phyloP scores from a whole-genome alignment of 2,113 vertebrate species.

The Chelonoidis abingdonii region DNA sequence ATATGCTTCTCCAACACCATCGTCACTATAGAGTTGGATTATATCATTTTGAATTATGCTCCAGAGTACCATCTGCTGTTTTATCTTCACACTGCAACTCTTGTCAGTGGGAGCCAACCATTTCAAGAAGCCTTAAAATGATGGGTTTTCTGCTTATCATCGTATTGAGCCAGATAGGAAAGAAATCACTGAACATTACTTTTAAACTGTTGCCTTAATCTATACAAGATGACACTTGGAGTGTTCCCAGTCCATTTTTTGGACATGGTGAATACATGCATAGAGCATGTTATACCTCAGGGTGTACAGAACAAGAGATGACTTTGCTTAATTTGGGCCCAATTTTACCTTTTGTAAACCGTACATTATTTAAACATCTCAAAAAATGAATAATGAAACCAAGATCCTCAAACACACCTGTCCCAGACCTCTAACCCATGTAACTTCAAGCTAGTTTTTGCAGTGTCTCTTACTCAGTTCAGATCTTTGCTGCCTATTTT shows the following conservation, averaged over 20 bases:
- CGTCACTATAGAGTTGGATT: neutral
- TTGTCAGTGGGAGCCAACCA: accelerated
- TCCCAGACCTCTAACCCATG: neutral
- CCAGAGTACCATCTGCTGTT: slow-evolving; percentile 63
- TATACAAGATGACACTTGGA: neutral
- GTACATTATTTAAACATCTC: neutral
- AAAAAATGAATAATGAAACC: neutral
- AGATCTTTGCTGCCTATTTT: slow-evolving; percentile 1
- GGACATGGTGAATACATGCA: neutral
- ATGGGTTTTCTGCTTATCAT: neutral
- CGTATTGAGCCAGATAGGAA: accelerated
- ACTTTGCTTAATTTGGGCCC: neutral
- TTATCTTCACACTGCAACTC: neutral
- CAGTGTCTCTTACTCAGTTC: slow-evolving; percentile 30
- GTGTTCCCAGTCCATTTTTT: neutral
- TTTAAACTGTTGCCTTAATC: slow-evolving; percentile 17
- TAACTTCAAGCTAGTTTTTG: slow-evolving; percentile 24
- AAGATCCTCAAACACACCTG: neutral
- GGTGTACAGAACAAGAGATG: neutral
- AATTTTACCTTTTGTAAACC: neutral
- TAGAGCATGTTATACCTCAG: accelerated
- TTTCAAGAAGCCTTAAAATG: neutral
- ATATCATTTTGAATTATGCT: neutral
- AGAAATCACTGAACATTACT: neutral
- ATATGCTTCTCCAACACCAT: neutral